phyloP scores from a whole-genome alignment of 1,140 invertebrate species.

The Parapsyche elsis region DNA sequence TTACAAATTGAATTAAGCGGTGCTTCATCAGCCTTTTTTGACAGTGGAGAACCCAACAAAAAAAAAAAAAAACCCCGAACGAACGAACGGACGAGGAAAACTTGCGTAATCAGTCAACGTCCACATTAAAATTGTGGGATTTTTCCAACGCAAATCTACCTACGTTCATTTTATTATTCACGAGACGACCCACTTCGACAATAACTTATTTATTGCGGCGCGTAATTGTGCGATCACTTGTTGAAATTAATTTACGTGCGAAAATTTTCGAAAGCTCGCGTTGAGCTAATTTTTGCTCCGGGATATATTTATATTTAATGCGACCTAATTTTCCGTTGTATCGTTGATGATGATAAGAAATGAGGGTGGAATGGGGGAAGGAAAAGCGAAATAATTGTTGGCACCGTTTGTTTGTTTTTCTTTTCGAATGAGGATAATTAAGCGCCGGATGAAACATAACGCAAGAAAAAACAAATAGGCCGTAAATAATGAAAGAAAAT shows the following conservation, averaged over 20 bases:
- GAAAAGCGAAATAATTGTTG: background rate
- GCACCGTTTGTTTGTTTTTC: constrained; percentile 16
- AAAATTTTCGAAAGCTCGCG: no score
- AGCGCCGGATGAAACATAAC: constrained; percentile 11
- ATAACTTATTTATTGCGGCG: background rate
- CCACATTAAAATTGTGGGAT: constrained; percentile 22
- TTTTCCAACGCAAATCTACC: background rate
- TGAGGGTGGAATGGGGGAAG: no score
- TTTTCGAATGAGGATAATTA: constrained; percentile 11
- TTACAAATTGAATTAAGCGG: constrained; percentile 32
- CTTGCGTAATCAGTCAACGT: constrained; percentile 33
- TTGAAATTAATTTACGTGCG: no score
- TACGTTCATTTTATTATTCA: background rate
- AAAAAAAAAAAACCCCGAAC: background rate
- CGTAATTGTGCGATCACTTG: background rate
- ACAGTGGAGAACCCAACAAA: background rate
- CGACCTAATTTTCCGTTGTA: no score
- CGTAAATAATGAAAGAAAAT: constrained; percentile 25
- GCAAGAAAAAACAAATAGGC: constrained; percentile 11
- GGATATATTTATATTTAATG: no score
- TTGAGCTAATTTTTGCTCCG: no score
- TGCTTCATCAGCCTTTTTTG: constrained; percentile 31
- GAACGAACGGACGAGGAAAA: constrained; percentile 7
- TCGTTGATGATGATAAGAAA: no score
- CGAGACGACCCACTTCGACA: background rate